phyloP scores from a whole-genome alignment of 2,113 vertebrate species.

The Archilochus colubris region DNA sequence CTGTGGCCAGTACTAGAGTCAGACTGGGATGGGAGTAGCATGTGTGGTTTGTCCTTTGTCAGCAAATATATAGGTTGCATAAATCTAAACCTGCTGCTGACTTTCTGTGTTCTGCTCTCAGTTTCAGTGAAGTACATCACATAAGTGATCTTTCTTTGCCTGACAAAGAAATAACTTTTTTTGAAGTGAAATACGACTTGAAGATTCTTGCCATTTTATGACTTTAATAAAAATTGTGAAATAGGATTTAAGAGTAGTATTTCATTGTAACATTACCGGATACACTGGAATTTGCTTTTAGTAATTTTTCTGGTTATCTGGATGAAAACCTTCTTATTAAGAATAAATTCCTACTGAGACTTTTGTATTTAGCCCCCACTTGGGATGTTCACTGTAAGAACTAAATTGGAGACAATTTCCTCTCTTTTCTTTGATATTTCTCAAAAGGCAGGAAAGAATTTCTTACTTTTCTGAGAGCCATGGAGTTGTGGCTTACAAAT shows the following conservation, averaged over 20 bases:
- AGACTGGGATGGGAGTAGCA: not conserved
- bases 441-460: slow-evolving; percentile 16
- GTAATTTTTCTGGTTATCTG: slow-evolving; percentile 30
- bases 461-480: not conserved
- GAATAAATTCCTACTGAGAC: slow-evolving; percentile 18
- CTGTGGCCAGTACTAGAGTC: not conserved
- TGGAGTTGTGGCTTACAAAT: not conserved
- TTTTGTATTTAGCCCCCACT: not conserved
- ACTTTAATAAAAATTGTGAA: slow-evolving; percentile 36
- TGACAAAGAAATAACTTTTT: not conserved
- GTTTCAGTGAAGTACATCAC: not conserved
- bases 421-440: slow-evolving; percentile 8
- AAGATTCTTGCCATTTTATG: slow-evolving; percentile 18
- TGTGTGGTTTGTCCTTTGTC: not conserved
- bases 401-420: slow-evolving; percentile 30
- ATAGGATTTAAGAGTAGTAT: slow-evolving; percentile 26
- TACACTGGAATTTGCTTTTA: slow-evolving; percentile 23
- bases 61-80: not conserved
- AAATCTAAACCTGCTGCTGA: not conserved
- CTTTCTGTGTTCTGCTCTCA: not conserved
- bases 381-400: not conserved
- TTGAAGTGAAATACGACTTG: not conserved
- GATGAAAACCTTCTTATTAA: slow-evolving; percentile 32
- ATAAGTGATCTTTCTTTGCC: slow-evolving; percentile 4
- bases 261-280: slow-evolving; percentile 2